A percentile compares a stretch with the other conserved stretches of the same genome.
phyloP scores from a whole-genome alignment of 1,140 invertebrate genomes.

The Dolichoris vasculosae region DNA sequence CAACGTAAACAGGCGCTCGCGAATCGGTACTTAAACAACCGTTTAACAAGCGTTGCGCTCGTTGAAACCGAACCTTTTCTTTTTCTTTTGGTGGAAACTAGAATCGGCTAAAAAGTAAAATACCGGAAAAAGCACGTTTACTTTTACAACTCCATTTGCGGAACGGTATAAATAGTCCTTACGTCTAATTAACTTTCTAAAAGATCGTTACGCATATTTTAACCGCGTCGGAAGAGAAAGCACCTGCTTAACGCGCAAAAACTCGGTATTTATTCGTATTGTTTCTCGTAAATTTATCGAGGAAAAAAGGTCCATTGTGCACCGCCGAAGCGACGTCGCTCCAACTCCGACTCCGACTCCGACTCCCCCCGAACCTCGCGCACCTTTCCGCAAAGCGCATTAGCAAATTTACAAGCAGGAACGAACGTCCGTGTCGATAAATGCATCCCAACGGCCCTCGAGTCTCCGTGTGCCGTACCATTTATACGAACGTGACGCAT shows the following conservation, averaged over 20 bases:
- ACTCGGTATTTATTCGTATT: not conserved
- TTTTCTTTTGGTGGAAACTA: too few species aligned
- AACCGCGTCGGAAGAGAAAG: not conserved
- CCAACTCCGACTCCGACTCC: not conserved
- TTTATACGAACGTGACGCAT: constrained; percentile 27
- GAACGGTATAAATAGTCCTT: not conserved
- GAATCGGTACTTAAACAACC: too few species aligned
- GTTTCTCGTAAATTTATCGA: not conserved
- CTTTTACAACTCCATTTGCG: not conserved
- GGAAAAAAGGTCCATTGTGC: too few species aligned
- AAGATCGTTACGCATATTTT: not conserved
- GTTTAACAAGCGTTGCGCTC: too few species aligned
- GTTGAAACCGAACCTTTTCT: too few species aligned
- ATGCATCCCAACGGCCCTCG: not conserved
- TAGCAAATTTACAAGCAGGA: not conserved
- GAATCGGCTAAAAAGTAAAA: not conserved
- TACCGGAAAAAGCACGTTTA: not conserved
- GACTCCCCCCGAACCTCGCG: not conserved
- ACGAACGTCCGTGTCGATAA: not conserved
- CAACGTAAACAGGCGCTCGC: too few species aligned
- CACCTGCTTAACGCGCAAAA: not conserved
- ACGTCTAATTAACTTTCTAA: not conserved
- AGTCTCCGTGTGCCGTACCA: not conserved
- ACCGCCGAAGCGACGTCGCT: too few species aligned
- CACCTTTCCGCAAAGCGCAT: not conserved